Percentiles rank a stretch among this genome's conserved stretches.
phyloP scores from a whole-genome alignment of 2,888 invertebrate species.

The Yponomeuta plumbellus region DNA sequence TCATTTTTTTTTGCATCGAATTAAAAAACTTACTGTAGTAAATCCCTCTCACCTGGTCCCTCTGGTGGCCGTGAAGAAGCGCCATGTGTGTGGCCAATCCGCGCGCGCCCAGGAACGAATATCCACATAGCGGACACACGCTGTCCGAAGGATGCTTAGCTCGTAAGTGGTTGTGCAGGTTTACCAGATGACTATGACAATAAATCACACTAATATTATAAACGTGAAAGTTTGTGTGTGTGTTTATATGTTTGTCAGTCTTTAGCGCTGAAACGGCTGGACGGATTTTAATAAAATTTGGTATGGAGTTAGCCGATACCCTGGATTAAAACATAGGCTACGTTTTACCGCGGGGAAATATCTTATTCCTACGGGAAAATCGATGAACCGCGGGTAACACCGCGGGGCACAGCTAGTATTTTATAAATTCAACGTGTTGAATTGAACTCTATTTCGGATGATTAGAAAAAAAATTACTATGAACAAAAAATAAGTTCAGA shows the following conservation, averaged over 20 bases:
- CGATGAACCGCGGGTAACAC: too few species aligned
- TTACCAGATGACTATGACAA: slow-evolving; percentile 6
- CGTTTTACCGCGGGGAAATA: too few species aligned
- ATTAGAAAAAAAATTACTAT: neutral
- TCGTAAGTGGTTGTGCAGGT: slow-evolving; percentile 15
- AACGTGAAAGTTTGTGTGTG: neutral
- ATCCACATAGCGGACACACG: slow-evolving; percentile 16
- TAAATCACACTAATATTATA: neutral
- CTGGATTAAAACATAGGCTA: too few species aligned
- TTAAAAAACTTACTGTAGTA: too few species aligned
- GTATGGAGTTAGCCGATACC: too few species aligned
- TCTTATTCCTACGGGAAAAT: too few species aligned
- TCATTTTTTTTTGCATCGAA: too few species aligned
- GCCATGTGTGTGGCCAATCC: slow-evolving; percentile 5
- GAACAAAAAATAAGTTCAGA: neutral
- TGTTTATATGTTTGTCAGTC: too few species aligned
- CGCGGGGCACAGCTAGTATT: neutral
- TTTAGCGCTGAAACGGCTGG: too few species aligned
- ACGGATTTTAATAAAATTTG: too few species aligned
- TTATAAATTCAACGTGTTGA: too few species aligned
- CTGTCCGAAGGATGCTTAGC: slow-evolving; percentile 15
- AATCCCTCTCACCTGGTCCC: neutral
- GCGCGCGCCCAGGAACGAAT: slow-evolving; percentile 13
- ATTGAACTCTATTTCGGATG: too few species aligned
- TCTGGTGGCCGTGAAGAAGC: slow-evolving; percentile 3